Evolutionary conservation across 2,888 invertebrate species (phyloP).

Genomic region (Drepana falcataria): DNA sequence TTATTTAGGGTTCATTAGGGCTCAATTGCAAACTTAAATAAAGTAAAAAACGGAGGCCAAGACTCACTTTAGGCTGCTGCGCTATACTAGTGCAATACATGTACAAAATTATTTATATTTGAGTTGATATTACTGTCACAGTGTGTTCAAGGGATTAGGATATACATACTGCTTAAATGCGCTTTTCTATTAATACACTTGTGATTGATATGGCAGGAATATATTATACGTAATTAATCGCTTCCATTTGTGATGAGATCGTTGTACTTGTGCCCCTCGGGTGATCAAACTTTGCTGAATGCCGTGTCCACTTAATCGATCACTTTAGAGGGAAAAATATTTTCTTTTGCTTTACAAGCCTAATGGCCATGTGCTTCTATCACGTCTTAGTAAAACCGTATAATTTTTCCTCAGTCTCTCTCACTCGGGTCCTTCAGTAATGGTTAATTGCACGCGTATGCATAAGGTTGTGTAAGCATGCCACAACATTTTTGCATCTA

Average conservation of each 20-base stretch:
- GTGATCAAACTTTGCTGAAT: slow-evolving; percentile 39
- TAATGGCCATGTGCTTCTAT: slow-evolving; percentile 9
- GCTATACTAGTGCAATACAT: too few relatives aligned
- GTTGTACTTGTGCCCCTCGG: slow-evolving; percentile 36
- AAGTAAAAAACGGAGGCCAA: too few relatives aligned
- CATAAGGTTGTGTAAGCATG: slow-evolving; percentile 7
- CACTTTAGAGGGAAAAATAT: slow-evolving; percentile 15
- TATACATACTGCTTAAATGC: too few relatives aligned
- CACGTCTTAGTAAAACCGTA: background rate
- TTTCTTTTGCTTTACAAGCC: slow-evolving; percentile 17
- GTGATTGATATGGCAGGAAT: background rate
- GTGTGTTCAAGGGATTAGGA: too few relatives aligned
- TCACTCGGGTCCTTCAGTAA: slow-evolving; percentile 34
- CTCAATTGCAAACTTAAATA: too few relatives aligned
- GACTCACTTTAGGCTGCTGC: too few relatives aligned
- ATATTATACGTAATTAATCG: background rate
- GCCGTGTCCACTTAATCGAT: slow-evolving; percentile 32
- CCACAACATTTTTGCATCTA: background rate
- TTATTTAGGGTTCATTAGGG: slow-evolving; percentile 4
- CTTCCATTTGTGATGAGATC: slow-evolving; percentile 22
- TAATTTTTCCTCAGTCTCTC: slow-evolving; percentile 51
- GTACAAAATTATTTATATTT: too few relatives aligned
- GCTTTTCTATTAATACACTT: background rate
- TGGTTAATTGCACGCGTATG: slow-evolving; percentile 16
- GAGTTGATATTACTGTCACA: too few relatives aligned